Conservation (phyloP, 1,140 invertebrate genomes). For the Tetramorium parvispinum region DNA sequence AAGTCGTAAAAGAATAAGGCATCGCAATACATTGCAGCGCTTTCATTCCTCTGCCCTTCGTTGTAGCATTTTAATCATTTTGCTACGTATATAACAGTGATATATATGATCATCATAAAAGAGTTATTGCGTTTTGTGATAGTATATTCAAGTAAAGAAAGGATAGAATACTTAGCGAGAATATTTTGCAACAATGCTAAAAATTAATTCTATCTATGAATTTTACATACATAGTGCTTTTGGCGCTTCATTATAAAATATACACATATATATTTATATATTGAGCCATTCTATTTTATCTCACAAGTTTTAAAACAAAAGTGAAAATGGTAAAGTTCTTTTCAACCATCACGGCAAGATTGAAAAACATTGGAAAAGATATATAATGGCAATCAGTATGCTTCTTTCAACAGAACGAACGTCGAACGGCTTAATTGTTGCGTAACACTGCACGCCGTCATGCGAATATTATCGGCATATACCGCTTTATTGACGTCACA, state of each 20-base stretch:
- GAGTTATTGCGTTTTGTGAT: background rate
- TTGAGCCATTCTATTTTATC: background rate
- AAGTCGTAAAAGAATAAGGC: slow-evolving; percentile 9
- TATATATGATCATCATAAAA: slow-evolving; percentile 1
- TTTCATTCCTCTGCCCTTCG: background rate
- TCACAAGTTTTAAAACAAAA: background rate
- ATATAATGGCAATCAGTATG: background rate
- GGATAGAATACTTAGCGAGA: background rate
- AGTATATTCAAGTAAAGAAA: background rate
- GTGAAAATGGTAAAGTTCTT: background rate
- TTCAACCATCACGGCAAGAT: background rate
- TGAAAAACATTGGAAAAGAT: background rate
- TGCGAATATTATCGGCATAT: background rate
- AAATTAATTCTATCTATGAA: background rate
- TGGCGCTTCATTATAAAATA: too few relatives aligned
- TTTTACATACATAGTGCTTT: background rate
- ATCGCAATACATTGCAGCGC: background rate
- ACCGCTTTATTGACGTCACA: slow-evolving; percentile 27
- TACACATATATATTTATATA: background rate
- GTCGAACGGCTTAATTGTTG: slow-evolving; percentile 2
- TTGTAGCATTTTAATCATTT: slow-evolving; percentile 29
- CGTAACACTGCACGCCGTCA: background rate
- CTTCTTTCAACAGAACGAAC: background rate
- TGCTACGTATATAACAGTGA: background rate
- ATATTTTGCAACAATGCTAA: background rate